These are phyloP conservation scores for Apostichopus californicus DNA, from an alignment of 35 echinoderm and acorn worm species.

Conservation along the genomic window DNA sequence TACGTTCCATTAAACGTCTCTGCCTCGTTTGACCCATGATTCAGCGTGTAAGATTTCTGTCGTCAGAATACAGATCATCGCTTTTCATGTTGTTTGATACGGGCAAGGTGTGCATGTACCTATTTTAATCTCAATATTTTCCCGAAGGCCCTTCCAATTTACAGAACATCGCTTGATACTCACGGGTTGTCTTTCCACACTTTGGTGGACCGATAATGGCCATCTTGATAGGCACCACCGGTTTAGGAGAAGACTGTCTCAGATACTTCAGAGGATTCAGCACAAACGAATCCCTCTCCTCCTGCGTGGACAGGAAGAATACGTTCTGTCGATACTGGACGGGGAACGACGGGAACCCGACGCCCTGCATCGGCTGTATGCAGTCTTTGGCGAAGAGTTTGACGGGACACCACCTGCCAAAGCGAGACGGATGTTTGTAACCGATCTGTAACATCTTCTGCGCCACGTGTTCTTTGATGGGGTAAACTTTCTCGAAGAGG, in stretches of 20 bases:
- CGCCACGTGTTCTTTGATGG: constrained; percentile 84
- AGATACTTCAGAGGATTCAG: constrained; percentile 71
- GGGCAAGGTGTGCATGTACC: no score
- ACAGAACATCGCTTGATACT: constrained; percentile 28
- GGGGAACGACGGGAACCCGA: constrained; percentile 82
- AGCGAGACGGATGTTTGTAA: constrained; percentile 91
- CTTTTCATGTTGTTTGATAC: no score
- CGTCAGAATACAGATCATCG: no score
- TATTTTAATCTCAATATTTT: no score
- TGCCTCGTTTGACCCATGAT: no score
- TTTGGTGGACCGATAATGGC: constrained; percentile 97
- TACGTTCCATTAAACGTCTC: no score
- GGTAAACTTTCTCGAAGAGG: constrained; percentile 97
- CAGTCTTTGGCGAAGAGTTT: constrained; percentile 76
- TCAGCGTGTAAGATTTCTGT: no score
- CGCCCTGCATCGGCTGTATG: constrained; percentile 96
- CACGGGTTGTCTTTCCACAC: constrained; percentile 91
- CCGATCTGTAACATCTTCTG: constrained; percentile 97
- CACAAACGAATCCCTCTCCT: constrained; percentile 79
- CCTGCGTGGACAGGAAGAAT: constrained; percentile 75
- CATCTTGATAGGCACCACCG: constrained; percentile 91
- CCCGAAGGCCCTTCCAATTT: no score
- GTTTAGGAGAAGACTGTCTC: constrained; percentile 86
- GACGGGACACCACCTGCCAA: constrained; percentile 96
- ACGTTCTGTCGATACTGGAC: constrained; percentile 88